Conservation (phyloP, 2,797 vertebrate species). For the Notamacropus eugenii region DNA sequence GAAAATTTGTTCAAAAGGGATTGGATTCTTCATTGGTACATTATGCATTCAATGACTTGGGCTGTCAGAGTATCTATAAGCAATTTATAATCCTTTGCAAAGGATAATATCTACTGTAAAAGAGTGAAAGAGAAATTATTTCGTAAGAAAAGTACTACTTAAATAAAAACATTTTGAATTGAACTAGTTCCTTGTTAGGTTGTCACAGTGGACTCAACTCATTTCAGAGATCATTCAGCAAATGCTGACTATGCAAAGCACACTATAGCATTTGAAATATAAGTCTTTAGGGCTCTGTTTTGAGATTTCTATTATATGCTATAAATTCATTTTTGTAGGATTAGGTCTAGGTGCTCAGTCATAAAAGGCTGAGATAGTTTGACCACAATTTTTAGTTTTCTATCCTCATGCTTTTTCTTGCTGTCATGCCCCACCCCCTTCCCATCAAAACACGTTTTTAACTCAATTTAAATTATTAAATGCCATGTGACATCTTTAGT, state of each 20-base stretch:
- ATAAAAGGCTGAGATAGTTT: neutral
- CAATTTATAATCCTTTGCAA: neutral
- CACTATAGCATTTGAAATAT: neutral
- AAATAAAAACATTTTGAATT: neutral
- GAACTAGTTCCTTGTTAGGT: neutral
- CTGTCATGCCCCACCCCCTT: neutral
- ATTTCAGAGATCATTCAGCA: neutral
- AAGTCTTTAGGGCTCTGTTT: neutral
- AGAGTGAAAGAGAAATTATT: neutral
- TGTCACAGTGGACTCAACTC: neutral
- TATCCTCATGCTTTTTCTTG: neutral
- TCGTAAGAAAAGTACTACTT: neutral
- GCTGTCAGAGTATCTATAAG: neutral
- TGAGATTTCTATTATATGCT: neutral
- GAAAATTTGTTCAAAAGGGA: neutral
- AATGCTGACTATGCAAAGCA: neutral
- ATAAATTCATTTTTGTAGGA: neutral
- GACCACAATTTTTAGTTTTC: neutral
- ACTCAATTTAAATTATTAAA: neutral
- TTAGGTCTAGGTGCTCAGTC: neutral
- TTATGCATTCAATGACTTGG: neutral
- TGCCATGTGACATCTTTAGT: neutral
- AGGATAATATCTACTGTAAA: neutral
- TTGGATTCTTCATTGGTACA: neutral
- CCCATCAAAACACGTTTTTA: neutral